These are phyloP conservation scores for Noctilio leporinus DNA, from an alignment of 2,113 vertebrate species.

Conservation along the genomic window DNA sequence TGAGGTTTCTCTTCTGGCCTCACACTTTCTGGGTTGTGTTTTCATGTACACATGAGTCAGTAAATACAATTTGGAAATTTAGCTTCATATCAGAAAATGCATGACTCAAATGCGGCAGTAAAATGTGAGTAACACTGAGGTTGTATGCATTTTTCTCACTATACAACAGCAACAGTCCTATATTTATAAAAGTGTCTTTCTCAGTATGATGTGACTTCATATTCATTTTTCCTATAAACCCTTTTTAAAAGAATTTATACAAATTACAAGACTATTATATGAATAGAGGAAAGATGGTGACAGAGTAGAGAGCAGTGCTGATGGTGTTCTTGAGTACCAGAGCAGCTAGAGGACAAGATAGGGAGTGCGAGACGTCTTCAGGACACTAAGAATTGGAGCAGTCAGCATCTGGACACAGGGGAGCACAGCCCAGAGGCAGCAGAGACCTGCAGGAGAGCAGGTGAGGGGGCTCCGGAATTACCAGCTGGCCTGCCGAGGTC, in stretches of 20 bases:
- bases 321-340: too few species aligned
- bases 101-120: background rate
- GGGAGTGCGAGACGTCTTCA: too few species aligned
- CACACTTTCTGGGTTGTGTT: background rate
- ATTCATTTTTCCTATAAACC: background rate
- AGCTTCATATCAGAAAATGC: background rate
- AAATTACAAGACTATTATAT: background rate
- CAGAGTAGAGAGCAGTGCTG: too few species aligned
- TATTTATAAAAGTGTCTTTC: background rate
- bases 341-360: too few species aligned
- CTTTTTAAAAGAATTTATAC: background rate
- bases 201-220: background rate
- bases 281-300: too few species aligned
- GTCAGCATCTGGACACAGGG: too few species aligned
- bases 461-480: too few species aligned
- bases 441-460: too few species aligned
- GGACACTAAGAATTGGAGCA: too few species aligned
- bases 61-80: background rate
- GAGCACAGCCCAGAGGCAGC: too few species aligned
- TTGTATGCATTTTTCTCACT: background rate
- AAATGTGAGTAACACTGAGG: background rate
- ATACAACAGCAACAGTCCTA: background rate
- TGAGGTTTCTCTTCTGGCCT: background rate
- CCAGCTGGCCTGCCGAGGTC: too few species aligned
- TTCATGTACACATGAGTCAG: background rate